Base-by-base conservation (phyloP, 2,113 vertebrate genomes). In the Syngnathoides biaculeatus region DNA sequence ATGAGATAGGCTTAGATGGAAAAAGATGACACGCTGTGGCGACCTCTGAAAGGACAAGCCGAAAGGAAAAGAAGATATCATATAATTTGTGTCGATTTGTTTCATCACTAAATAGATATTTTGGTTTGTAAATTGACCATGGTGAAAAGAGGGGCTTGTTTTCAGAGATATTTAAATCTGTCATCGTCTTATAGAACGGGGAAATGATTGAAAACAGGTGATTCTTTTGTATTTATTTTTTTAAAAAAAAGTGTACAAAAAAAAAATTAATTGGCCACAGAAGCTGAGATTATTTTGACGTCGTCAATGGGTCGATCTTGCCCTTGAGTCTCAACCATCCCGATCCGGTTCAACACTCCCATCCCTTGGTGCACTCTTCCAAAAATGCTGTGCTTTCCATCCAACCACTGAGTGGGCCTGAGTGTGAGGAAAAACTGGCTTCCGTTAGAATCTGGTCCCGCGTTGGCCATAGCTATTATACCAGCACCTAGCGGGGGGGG, bases 391-490 rank as follows among this genome's bases (percentile, higher is more conserved):
- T 99, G 97, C 43, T 98, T 98, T 55, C 94, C 94, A 8, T 99
- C 96, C 5, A 98, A 87, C 96, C 96, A 97, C 86, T 97, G 95
- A 3, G 94, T 94, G 0, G 96, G 95, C 5, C 86, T 95, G 0
- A 98, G 84, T 0, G 94, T 93, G 78, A 99, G 80, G 71, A 99
- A 99, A 83, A 98, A 98, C 64, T 99, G 96, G 89, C 97, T 99
- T 17, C 96, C 97, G 0, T 98, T 99, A 71, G 95, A 97, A 79
- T 98, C 94, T 0, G 95, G 94, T 3, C 97, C 96, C 0, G 96
- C 93, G 2, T 98, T 99, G 59, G 97, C 97, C 96, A 99, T 98
- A 0, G 97, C 96, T 43, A 98, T 82, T 81, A 99, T 98, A 42
- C 97, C 97, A 0, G 95, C 96, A 0, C 96, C 97, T 97, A 58